Evolutionary conservation across 2,113 vertebrate species (phyloP), one percentile per base, ranked within the genome.

Genomic region (Atherinomorus stipes): DNA sequence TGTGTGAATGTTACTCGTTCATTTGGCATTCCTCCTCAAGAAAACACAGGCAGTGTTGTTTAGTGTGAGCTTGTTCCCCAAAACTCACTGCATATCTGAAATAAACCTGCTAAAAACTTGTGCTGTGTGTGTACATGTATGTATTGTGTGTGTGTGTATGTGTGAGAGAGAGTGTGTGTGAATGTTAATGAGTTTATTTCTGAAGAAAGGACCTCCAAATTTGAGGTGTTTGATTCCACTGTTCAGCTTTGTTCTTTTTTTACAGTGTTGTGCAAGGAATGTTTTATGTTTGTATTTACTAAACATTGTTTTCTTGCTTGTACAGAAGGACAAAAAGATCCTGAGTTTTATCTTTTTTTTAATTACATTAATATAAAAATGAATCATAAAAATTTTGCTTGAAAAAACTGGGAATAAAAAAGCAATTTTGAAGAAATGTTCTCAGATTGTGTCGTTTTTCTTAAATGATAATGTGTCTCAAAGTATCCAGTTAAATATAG

Each of bases 341-440:
- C 71, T 76, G 80, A 84, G 80, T 90, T 91, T 89, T 90, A 91
- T 89, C 75, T 90, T 47, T 93, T 91, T 93, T 93, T 92, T 84
- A 88, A 86, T 91, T 73, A 85, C 85, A 85, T 90, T 89, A 86
- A 78, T 90, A 91, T 88, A 89, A 90, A 85, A 86, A 69, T 38
- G 12, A 81, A 72, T 66, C 51, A 44, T 72, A 58, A 85, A 69
- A 60, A 81, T 50, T 58, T 80, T 78, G 87, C 80, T 88, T 78
- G 69, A 81, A 82, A 89, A 87, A 85, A 78, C 77, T 59, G 15
- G 18, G 28, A 86, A 80, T 59, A 78, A 93, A 90, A 93, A 92
- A 92, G 64, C 59, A 62, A 47, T 91, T 90, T 91, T 90, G 83
- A 85, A 90, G 81, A 64, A 87, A 86, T 1, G 22, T 44, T 5